Evolutionary conservation across 2,113 vertebrate genomes (phyloP), one percentile per base, ranked within the genome.

Genomic region (Rhinopomastus cyanomelas): DNA sequence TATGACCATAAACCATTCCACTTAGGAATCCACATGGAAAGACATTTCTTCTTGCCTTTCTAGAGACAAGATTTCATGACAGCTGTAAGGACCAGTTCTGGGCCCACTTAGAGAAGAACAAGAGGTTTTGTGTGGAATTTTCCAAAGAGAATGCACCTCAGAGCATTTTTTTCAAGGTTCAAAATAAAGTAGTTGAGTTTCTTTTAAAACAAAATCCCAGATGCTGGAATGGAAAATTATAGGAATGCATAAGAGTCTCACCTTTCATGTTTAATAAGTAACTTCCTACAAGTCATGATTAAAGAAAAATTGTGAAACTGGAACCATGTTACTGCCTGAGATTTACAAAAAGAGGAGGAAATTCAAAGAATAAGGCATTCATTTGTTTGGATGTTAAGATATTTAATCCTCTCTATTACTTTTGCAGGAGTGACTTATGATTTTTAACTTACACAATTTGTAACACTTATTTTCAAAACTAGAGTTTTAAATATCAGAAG

Each of bases 381-480:
- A 17, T 76, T 85, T 78, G 32, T 78, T 81, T 80, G 66, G 90
- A 69, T 80, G 11, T 55, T 53, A 64, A 91, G 56, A 30, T 67
- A 71, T 67, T 82, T 87, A 80, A 83, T 73, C 25, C 11, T 82
- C 16, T 22, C 12, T 76, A 26, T 73, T 85, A 25, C 34, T 82
- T 85, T 79, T 87, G 30, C 59, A 73, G 66, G 42, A 85, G 3
- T 52, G 36, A 80, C 30, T 85, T n/a, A 39, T 64, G 26, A 64
- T 56, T 93, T 93, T 76, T 59, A 89, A 62, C 29, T 74, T 74
- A 13, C 19, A 55, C 21, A 56, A 62, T 74, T 85, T 60, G 21
- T 36, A 85, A 89, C 39, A 62, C 15, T 92, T 59, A 56, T 39
- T 92, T 92, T 81, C 76, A 83, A 93, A 92, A 53, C 30, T 6